Evolutionary conservation across 2,797 vertebrate species (phyloP).

Genomic region (Adelosebastes latens): DNA sequence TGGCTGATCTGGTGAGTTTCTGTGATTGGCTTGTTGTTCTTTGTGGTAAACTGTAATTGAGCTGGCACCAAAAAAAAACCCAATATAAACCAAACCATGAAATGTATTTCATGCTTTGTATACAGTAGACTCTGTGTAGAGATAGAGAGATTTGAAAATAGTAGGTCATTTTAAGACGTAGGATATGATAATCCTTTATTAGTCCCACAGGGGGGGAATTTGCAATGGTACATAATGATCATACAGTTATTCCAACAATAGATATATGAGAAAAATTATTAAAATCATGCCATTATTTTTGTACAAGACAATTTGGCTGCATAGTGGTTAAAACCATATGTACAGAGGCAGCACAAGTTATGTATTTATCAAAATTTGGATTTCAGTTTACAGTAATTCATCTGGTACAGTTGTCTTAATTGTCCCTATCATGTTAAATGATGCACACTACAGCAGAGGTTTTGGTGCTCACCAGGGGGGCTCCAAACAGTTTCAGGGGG

Average conservation of each 20-base stretch:
- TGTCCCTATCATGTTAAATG: background rate
- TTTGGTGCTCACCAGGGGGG: too few species aligned
- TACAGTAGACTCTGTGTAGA: background rate
- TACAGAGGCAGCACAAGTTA: background rate
- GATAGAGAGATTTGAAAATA: background rate
- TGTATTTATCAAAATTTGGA: background rate
- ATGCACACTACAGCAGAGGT: background rate
- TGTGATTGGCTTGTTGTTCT: background rate
- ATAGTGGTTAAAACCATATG: background rate
- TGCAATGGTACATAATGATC: background rate
- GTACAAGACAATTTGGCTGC: background rate
- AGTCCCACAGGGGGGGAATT: too few species aligned
- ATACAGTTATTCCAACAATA: background rate
- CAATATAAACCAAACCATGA: background rate
- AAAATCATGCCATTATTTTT: too few species aligned
- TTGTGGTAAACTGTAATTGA: background rate
- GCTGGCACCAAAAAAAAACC: background rate
- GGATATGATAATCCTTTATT: too few species aligned
- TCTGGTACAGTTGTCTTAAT: background rate
- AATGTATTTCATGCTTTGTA: background rate
- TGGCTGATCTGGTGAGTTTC: background rate
- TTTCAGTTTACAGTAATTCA: background rate
- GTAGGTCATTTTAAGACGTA: background rate
- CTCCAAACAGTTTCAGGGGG: too few species aligned
- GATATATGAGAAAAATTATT: background rate